Percentiles rank a stretch among this genome's conserved stretches.
Evolutionary conservation across 2,888 invertebrate species (phyloP).

Genomic region (Oeneis ivallda): DNA sequence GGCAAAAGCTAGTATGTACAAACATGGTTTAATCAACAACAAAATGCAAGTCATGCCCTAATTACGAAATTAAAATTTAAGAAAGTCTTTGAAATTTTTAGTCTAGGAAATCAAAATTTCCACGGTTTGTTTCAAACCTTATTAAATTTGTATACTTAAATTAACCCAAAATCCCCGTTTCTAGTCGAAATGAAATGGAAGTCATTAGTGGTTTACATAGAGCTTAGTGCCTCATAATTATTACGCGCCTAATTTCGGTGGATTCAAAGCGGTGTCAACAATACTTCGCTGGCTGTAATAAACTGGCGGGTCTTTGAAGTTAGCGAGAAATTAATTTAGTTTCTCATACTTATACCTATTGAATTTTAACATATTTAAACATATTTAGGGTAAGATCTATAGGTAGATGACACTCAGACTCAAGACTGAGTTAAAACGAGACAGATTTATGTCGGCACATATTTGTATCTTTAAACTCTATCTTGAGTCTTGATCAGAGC

Average conservation of each 20-base stretch:
- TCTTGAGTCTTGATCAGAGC: too few relatives aligned
- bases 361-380: background rate
- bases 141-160: conserved; percentile 34
- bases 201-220: conserved; percentile 49
- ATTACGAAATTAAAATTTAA: background rate
- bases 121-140: conserved; percentile 11
- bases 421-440: too few relatives aligned
- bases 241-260: conserved; percentile 47
- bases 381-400: too few relatives aligned
- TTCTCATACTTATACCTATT: conserved; percentile 25
- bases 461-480: too few relatives aligned
- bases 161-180: conserved; percentile 34
- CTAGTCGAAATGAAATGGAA: conserved; percentile 38
- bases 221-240: conserved; percentile 54
- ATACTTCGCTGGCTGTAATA: conserved; percentile 37
- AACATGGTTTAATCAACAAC: too few relatives aligned
- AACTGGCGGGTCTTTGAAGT: conserved; percentile 43
- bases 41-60: background rate
- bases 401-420: too few relatives aligned
- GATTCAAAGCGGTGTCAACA: conserved; percentile 43
- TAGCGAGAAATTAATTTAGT: conserved; percentile 36
- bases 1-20: too few relatives aligned
- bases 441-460: too few relatives aligned
- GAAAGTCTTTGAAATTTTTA: background rate
- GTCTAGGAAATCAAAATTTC: conserved; percentile 7